Percentiles rank a stretch among this genome's conserved stretches.
phyloP scores from a whole-genome alignment of 2,797 vertebrate genomes.

The Phylloscopus collybita region DNA sequence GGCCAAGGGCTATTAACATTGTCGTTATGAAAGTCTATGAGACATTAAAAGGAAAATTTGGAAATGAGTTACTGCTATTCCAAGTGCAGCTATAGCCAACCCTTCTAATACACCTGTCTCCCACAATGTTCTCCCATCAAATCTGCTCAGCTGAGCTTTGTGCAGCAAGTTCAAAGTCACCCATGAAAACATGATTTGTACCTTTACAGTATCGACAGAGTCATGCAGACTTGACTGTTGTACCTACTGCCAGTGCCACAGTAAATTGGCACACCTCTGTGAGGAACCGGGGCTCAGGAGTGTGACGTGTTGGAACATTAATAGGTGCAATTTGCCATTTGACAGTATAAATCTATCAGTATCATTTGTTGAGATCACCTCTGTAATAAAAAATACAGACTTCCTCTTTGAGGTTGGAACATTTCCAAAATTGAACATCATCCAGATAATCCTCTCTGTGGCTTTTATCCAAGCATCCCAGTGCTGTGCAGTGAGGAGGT shows the following conservation, averaged over 20 bases:
- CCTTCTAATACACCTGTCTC: neutral
- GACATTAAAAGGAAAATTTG: neutral
- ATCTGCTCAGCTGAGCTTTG: neutral
- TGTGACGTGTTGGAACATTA: neutral
- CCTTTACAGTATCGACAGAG: neutral
- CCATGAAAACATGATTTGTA: neutral
- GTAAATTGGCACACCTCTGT: neutral
- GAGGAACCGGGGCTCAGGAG: neutral
- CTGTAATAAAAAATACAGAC: neutral
- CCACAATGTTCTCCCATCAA: neutral
- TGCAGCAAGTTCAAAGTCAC: neutral
- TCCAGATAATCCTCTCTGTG: constrained; percentile 13
- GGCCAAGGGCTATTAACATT: neutral
- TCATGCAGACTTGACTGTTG: neutral
- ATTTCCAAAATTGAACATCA: constrained; percentile 30
- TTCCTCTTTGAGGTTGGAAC: neutral
- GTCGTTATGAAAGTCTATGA: neutral
- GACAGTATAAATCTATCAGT: neutral
- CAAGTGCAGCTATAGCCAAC: neutral
- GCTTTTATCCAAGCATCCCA: constrained; percentile 35
- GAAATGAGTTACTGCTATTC: neutral
- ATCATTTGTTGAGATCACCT: neutral
- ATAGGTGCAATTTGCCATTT: neutral
- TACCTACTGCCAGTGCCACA: neutral
- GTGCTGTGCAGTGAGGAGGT: neutral